Evolutionary conservation across 2,888 invertebrate genomes (phyloP), one percentile per base, ranked within the genome.

Genomic region (Tetrapedia diversipes): DNA sequence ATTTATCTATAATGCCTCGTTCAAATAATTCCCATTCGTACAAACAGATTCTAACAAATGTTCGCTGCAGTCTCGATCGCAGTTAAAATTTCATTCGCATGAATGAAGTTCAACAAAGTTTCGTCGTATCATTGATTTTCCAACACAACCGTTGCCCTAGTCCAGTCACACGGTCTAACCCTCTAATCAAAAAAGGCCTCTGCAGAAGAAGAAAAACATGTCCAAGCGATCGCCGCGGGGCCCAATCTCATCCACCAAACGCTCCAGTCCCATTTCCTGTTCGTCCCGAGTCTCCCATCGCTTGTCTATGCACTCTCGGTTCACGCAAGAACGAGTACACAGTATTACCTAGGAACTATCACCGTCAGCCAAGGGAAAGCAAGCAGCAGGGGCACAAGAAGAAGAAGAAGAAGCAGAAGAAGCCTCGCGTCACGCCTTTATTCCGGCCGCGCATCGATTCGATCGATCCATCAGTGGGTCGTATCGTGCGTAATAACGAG

Each of bases 401-500:
- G 47, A 66, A 47, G 43, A 65, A 34, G 66, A 22, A 59, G 59
- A 14, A 19, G 29, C 19, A 1, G 29, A 10, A n/a, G n/a, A n/a
- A n/a, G n/a, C n/a, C 10, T 53, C 45, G 32, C 22, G 43, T 32
- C 74, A n/a, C 64, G 57, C 45, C 45, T 73, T 74, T 77, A 76
- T 75, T 77, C 76, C 41, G 34, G 41, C 32, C 57, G 64, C 57
- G 69, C 53, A 19, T 76, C 77, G 69, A 65, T 76, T 75, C 59
- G 59, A 64, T 75, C 77, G 77, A 78, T 63, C 63, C 65, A 70
- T 74, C 80, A 70, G 79, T 61, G 69, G 68, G 74, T 67, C 75
- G 75, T 75, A 77, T 79, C 78, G 70, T 63, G 79, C 69, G 79
- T 79, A 80, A 79, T 79, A 79, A 80, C 75, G 70, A 70, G 70